A percentile compares a stretch with the other conserved stretches of the same genome.
Evolutionary conservation across 2,113 vertebrate genomes (phyloP).

Genomic region (Dromaius novaehollandiae): DNA sequence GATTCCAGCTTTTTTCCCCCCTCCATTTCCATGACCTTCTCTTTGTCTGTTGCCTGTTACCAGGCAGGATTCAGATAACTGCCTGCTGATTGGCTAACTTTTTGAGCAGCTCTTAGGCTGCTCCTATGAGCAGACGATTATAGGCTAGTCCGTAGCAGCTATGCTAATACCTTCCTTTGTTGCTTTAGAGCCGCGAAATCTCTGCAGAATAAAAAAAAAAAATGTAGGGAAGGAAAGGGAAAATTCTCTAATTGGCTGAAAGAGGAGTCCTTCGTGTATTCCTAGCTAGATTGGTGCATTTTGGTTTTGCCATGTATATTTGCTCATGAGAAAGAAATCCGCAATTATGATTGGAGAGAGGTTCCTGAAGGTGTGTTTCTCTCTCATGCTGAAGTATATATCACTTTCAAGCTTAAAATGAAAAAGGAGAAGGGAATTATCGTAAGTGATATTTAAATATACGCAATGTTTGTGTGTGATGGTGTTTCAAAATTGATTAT

Average conservation of each 20-base stretch:
- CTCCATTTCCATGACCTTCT: conserved; percentile 54
- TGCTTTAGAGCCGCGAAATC: not conserved
- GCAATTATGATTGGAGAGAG: not conserved
- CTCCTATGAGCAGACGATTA: conserved; percentile 45
- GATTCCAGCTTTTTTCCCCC: not conserved
- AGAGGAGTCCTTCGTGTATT: not conserved
- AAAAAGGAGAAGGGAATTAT: not conserved
- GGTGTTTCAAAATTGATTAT: not conserved
- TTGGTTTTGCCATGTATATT: not conserved
- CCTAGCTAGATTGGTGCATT: not conserved
- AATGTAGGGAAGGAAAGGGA: not conserved
- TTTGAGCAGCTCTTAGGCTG: conserved; percentile 54
- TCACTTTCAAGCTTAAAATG: not conserved
- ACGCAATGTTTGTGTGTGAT: not conserved
- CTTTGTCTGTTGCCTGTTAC: conserved; percentile 73
- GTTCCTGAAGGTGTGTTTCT: not conserved
- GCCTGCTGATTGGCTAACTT: conserved; percentile 69
- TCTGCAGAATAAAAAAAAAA: not conserved
- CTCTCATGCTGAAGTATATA: not conserved
- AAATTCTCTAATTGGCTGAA: not conserved
- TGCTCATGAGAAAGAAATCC: not conserved
- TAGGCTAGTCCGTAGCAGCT: conserved; percentile 47
- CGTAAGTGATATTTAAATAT: not conserved
- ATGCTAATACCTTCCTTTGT: conserved; percentile 35
- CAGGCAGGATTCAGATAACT: conserved; percentile 71